Conservation (phyloP, 2,113 vertebrate species). For the Pseudorhombus dupliciocellatus region DNA sequence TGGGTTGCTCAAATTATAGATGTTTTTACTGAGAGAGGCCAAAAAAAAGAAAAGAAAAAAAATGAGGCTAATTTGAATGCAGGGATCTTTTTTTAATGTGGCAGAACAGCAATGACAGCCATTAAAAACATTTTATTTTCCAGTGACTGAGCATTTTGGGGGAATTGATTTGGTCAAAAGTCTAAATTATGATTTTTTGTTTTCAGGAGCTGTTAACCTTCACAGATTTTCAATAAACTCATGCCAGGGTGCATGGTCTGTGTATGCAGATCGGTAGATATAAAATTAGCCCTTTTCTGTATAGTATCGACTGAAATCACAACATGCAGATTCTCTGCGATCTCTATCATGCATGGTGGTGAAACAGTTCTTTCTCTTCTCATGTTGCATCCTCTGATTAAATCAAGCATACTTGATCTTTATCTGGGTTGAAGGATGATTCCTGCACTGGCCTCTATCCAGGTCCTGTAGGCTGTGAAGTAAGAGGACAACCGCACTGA, state of each 20-base stretch:
- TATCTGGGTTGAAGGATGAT: slow-evolving; percentile 70
- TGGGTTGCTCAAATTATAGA: slow-evolving; percentile 65
- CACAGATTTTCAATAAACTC: neutral
- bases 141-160: slow-evolving; percentile 17
- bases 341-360: slow-evolving; percentile 41
- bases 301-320: slow-evolving; percentile 14
- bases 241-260: neutral
- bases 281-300: slow-evolving; percentile 14
- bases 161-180: slow-evolving; percentile 35
- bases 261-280: slow-evolving; percentile 37
- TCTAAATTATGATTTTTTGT: neutral
- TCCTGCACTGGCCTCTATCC: slow-evolving; percentile 59
- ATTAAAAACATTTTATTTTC: slow-evolving; percentile 52
- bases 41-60: neutral
- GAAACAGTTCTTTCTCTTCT: slow-evolving; percentile 62
- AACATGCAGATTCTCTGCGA: slow-evolving; percentile 44
- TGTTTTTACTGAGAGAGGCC: slow-evolving; percentile 42
- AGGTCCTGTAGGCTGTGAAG: slow-evolving; percentile 48
- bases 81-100: slow-evolving; percentile 52
- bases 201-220: slow-evolving; percentile 20
- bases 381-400: slow-evolving; percentile 60
- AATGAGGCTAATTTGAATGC: slow-evolving; percentile 57
- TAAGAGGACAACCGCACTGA: slow-evolving; percentile 29
- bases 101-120: slow-evolving; percentile 42
- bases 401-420: slow-evolving; percentile 73